A percentile compares a stretch with the other conserved stretches of the same genome.
Evolutionary conservation across 2,113 vertebrate species (phyloP).

Genomic region (Orthochromis indermauri): DNA sequence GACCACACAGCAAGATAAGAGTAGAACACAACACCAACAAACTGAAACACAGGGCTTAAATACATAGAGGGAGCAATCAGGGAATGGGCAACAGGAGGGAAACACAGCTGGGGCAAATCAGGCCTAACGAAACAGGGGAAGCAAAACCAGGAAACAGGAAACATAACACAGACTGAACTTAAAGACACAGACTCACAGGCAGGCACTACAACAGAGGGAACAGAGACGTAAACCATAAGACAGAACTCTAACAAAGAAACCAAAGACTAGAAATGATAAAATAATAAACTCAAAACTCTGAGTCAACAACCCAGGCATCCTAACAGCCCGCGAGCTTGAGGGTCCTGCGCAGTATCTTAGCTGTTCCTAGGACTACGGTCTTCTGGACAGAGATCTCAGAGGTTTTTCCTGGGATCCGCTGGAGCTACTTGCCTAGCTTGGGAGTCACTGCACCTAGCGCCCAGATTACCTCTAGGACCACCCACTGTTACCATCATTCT

Average conservation of each 20-base stretch:
- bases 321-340: not conserved
- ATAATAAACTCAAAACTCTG: not conserved
- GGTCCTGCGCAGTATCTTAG: not conserved
- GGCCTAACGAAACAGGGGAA: not conserved
- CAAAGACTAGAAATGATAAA: not conserved
- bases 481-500: not conserved
- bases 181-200: not conserved
- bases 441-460: not conserved
- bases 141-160: not conserved
- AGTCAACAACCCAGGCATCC: not conserved
- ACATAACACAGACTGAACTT: not conserved
- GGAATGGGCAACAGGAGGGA: not conserved
- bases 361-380: not conserved
- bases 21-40: fast-evolving
- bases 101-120: not conserved
- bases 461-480: not conserved
- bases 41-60: not conserved
- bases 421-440: not conserved
- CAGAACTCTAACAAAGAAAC: not conserved
- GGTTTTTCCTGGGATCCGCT: not conserved
- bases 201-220: not conserved
- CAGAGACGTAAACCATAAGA: not conserved
- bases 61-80: not conserved
- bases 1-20: not conserved
- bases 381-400: not conserved